Evolutionary conservation across 37 sponge, comb jelly and placozoan species (phyloP).

Genomic region (Ephydatia muelleri): DNA sequence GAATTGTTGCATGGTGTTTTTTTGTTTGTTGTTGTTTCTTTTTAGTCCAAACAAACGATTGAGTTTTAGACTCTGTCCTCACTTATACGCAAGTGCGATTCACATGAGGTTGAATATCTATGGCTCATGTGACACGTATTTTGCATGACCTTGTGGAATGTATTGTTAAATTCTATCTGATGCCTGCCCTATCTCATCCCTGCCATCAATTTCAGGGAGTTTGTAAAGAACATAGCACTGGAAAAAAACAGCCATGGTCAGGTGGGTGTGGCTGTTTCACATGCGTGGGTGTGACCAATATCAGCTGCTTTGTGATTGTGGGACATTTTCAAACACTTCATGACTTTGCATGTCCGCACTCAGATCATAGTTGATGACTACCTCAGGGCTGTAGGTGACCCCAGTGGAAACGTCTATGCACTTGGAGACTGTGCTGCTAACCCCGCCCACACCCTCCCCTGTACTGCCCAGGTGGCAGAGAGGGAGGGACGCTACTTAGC

Average conservation of each 20-base stretch:
- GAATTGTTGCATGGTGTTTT: too few species aligned
- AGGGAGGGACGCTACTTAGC: slow-evolving; percentile 82
- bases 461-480: slow-evolving; percentile 87
- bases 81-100: not conserved
- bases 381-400: slow-evolving; percentile 40
- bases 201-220: slow-evolving; percentile 37
- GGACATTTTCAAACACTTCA: not conserved
- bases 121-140: not conserved
- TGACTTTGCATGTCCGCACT: not conserved
- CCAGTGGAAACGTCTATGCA: slow-evolving; percentile 62
- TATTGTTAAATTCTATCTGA: not conserved
- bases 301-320: not conserved
- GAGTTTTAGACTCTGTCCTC: too few species aligned
- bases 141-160: not conserved
- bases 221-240: slow-evolving; percentile 41
- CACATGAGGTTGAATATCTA: not conserved
- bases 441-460: slow-evolving; percentile 50
- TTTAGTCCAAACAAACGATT: too few species aligned
- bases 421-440: slow-evolving; percentile 86
- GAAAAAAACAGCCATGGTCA: slow-evolving; percentile 72
- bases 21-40: too few species aligned
- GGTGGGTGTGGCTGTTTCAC: slow-evolving; percentile 9
- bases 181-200: not conserved
- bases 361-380: slow-evolving; percentile 74
- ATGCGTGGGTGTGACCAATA: not conserved